Percentiles rank a stretch among this genome's conserved stretches.
These are phyloP conservation scores for Siphlonurus alternatus DNA, from an alignment of 2,888 invertebrate species.

Conservation along the genomic window DNA sequence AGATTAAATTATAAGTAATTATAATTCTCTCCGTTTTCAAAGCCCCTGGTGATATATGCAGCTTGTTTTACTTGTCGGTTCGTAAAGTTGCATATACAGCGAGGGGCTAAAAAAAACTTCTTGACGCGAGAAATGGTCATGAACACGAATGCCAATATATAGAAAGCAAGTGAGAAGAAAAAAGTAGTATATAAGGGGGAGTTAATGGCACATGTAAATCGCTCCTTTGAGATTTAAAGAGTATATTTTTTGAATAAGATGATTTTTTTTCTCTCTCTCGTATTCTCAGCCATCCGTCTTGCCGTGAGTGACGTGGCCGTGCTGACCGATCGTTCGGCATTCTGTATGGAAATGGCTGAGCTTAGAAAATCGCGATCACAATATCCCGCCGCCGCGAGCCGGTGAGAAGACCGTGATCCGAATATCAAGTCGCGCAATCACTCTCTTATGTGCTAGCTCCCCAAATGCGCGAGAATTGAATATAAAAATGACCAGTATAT, in stretches of 20 bases:
- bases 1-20: too few species aligned
- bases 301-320: neutral
- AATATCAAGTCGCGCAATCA: conserved; percentile 1
- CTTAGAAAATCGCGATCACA: neutral
- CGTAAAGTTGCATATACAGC: neutral
- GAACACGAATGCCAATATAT: neutral
- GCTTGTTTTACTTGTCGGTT: neutral
- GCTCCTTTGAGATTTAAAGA: conserved; percentile 1
- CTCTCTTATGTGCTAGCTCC: neutral
- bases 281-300: neutral
- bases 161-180: neutral
- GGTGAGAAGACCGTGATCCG: neutral
- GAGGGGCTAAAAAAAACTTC: neutral
- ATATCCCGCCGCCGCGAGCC: neutral
- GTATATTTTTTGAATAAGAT: neutral
- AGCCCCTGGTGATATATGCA: neutral
- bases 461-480: conserved; percentile 1
- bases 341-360: neutral
- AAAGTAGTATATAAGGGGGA: neutral
- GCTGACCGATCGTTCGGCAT: neutral
- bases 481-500: neutral
- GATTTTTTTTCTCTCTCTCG: neutral
- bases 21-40: too few species aligned
- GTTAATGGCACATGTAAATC: conserved; percentile 4
- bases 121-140: neutral